Percentiles rank a stretch among this genome's conserved stretches.
phyloP scores from a whole-genome alignment of 2,113 vertebrate genomes.

The Bufo bufo region DNA sequence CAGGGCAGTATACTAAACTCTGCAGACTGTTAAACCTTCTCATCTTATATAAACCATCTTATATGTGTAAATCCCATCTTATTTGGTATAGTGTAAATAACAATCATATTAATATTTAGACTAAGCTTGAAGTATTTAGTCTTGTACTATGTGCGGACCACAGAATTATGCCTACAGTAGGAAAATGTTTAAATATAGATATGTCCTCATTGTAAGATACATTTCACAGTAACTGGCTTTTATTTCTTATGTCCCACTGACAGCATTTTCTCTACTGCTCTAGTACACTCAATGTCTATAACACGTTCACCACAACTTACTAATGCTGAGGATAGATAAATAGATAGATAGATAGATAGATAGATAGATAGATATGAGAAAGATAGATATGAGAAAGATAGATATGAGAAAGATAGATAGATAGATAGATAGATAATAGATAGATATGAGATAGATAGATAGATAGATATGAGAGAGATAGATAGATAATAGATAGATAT shows the following conservation, averaged over 20 bases:
- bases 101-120: constrained; percentile 24
- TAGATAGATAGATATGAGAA: too few relatives aligned
- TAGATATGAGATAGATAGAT: too few relatives aligned
- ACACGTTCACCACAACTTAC: background rate
- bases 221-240: background rate
- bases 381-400: too few relatives aligned
- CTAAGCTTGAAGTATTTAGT: constrained; percentile 13
- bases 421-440: too few relatives aligned
- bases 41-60: too few relatives aligned
- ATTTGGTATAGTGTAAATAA: background rate
- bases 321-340: too few relatives aligned
- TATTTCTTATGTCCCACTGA: background rate
- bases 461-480: too few relatives aligned
- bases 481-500: too few relatives aligned
- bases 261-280: background rate
- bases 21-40: background rate
- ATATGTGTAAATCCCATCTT: background rate
- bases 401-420: too few relatives aligned
- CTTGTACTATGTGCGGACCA: background rate
- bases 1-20: background rate
- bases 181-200: constrained; percentile 30
- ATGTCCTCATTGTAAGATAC: background rate
- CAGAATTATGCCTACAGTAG: background rate
- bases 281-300: background rate
- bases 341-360: too few relatives aligned